Evolutionary conservation across 2,113 vertebrate genomes (phyloP).

Genomic region (Balaeniceps rex): DNA sequence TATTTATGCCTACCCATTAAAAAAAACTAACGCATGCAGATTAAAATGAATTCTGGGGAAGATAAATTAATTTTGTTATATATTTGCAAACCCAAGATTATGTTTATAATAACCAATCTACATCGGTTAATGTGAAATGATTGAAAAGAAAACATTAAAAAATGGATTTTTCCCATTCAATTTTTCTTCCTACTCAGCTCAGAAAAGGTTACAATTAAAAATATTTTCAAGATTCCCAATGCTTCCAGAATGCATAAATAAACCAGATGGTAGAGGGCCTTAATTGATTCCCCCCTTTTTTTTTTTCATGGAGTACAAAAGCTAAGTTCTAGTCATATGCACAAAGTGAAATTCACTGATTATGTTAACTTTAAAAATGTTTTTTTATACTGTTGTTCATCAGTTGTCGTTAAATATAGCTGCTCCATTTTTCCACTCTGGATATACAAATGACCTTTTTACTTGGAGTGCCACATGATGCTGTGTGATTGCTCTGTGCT

Average conservation of each 20-base stretch:
- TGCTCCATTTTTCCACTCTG: neutral
- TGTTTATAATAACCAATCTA: neutral
- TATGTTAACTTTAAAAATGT: neutral
- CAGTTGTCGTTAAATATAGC: neutral
- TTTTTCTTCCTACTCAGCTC: neutral
- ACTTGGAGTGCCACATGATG: neutral
- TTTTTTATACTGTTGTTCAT: neutral
- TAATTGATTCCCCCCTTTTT: fast-evolving
- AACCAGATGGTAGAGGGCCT: neutral
- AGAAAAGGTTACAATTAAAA: neutral
- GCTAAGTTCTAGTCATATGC: neutral
- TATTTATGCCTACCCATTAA: neutral
- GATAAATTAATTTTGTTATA: neutral
- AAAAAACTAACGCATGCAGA: neutral
- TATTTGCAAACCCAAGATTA: neutral
- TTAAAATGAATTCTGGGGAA: neutral
- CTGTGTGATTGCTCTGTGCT: neutral
- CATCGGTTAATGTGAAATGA: neutral
- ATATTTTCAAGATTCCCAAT: neutral
- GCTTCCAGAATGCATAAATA: neutral
- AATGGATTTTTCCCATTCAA: neutral
- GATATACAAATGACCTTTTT: neutral
- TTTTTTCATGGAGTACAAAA: neutral
- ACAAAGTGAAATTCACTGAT: neutral
- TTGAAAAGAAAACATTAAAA: neutral